These are phyloP conservation scores for Podarcis cretensis DNA, from an alignment of 2,113 vertebrate genomes.

Conservation along the genomic window DNA sequence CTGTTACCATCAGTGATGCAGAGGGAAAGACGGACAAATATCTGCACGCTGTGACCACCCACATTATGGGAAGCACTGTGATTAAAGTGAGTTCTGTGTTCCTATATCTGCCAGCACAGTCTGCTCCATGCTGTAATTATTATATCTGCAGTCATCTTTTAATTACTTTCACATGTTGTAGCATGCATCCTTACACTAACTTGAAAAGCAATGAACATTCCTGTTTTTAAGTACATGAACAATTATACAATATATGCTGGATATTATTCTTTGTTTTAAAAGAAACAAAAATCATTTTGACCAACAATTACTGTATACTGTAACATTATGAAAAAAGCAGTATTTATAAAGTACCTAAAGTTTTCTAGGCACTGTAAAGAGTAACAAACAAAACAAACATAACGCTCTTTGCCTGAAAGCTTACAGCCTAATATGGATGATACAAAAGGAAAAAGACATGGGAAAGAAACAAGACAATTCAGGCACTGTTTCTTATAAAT, in stretches of 20 bases:
- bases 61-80: constrained; percentile 71
- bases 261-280: constrained; percentile 38
- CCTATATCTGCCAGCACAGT: constrained; percentile 68
- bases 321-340: constrained; percentile 27
- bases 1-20: constrained; percentile 52
- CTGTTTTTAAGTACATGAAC: constrained; percentile 67
- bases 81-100: constrained; percentile 73
- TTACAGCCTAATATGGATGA: background rate
- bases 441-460: background rate
- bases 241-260: constrained; percentile 58
- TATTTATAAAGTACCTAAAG: background rate
- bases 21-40: constrained; percentile 37
- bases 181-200: constrained; percentile 67
- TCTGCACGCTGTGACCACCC: constrained; percentile 75
- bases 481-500: background rate
- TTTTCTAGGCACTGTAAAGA: background rate
- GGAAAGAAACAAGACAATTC: background rate
- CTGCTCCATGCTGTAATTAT: constrained; percentile 77
- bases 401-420: background rate
- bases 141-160: constrained; percentile 73
- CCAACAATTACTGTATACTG: constrained; percentile 37
- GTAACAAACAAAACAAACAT: background rate
- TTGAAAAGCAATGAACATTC: constrained; percentile 64
- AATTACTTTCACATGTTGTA: constrained; percentile 79
- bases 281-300: constrained; percentile 47